A percentile compares a stretch with the other conserved stretches of the same genome.
phyloP scores from a whole-genome alignment of 2,888 invertebrate genomes.

The Acronicta aceris region DNA sequence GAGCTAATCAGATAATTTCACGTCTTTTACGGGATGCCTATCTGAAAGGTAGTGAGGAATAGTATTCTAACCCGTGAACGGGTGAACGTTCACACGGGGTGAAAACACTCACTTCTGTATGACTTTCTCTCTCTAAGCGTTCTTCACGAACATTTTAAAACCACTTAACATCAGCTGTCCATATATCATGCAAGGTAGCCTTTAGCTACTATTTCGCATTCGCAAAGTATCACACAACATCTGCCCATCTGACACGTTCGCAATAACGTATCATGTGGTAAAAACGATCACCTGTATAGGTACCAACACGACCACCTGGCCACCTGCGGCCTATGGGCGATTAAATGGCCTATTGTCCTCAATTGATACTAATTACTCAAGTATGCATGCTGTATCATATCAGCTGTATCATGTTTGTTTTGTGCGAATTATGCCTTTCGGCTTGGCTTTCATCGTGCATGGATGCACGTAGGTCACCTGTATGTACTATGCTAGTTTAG shows the following conservation, averaged over 20 bases:
- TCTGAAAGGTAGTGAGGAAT: too few relatives aligned
- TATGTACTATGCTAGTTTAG: neutral
- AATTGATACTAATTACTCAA: constrained; percentile 18
- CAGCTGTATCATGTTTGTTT: constrained; percentile 26
- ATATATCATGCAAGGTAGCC: neutral
- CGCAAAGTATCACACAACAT: constrained; percentile 21
- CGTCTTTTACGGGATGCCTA: too few relatives aligned
- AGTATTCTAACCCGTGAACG: too few relatives aligned
- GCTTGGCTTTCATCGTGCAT: neutral
- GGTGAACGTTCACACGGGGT: too few relatives aligned
- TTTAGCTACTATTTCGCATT: constrained; percentile 12
- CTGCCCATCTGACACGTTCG: constrained; percentile 13
- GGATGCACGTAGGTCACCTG: neutral
- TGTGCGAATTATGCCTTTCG: neutral
- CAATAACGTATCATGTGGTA: constrained; percentile 12
- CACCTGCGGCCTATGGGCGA: constrained; percentile 21
- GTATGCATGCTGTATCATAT: constrained; percentile 20
- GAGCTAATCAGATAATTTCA: too few relatives aligned
- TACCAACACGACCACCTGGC: constrained; percentile 14
- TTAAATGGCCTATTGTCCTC: constrained; percentile 33
- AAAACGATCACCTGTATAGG: constrained; percentile 23
- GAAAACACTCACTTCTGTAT: too few relatives aligned
- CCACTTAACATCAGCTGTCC: constrained; percentile 14
- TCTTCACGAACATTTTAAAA: neutral
- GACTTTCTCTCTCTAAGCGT: too few relatives aligned